A percentile compares a stretch with the other conserved stretches of the same genome.
These are phyloP conservation scores for Aromia moschata DNA, from an alignment of 2,888 invertebrate species.

Conservation along the genomic window DNA sequence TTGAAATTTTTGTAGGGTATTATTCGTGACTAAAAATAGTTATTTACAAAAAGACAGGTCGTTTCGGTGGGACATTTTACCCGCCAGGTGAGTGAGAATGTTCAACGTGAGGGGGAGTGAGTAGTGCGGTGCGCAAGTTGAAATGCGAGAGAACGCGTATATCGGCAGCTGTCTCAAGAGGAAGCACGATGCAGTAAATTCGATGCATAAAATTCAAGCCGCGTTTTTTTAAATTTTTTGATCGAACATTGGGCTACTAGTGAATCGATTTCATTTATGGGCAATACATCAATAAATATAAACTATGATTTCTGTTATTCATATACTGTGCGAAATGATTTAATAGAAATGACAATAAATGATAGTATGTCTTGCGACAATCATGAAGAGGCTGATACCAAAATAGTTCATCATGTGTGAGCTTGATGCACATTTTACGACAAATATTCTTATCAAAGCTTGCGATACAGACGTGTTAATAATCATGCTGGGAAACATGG, in stretches of 20 bases:
- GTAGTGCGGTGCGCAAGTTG: too few species aligned
- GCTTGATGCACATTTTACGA: neutral
- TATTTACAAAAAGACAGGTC: too few species aligned
- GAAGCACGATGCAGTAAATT: too few species aligned
- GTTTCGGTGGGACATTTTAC: too few species aligned
- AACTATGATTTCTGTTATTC: slow-evolving; percentile 34
- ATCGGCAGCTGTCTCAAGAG: too few species aligned
- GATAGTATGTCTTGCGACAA: neutral
- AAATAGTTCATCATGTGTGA: neutral
- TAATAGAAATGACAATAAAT: slow-evolving; percentile 27
- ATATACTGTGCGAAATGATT: slow-evolving; percentile 42
- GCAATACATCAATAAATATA: slow-evolving; percentile 43
- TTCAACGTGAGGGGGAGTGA: too few species aligned
- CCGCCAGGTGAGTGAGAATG: too few species aligned
- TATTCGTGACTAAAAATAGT: too few species aligned
- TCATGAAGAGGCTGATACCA: neutral
- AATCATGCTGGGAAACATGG: slow-evolving; percentile 17
- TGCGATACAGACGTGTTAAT: slow-evolving; percentile 39
- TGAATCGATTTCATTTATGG: slow-evolving; percentile 45
- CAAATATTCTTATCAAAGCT: slow-evolving; percentile 28
- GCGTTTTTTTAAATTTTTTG: too few species aligned
- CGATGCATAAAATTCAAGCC: too few species aligned
- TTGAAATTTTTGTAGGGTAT: too few species aligned
- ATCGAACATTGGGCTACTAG: slow-evolving; percentile 46
- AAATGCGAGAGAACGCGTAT: too few species aligned